Conservation (phyloP, 1,140 invertebrate species). For the Cydia amplana region DNA sequence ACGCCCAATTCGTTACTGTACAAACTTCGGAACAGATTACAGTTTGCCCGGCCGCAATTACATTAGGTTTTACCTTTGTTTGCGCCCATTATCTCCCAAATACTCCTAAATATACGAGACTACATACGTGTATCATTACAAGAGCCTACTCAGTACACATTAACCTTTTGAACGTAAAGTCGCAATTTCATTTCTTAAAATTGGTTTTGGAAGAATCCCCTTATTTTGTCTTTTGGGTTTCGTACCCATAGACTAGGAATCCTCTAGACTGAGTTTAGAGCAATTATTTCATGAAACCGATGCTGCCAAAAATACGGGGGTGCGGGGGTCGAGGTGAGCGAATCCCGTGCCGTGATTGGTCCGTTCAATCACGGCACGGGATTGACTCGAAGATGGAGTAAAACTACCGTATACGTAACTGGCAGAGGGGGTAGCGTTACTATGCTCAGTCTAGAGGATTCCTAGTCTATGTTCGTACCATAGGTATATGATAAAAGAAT, state of each 20-base stretch:
- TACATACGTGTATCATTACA: not conserved
- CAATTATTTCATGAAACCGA: too few species aligned
- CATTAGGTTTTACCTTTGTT: constrained; percentile 3
- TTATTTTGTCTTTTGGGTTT: not conserved
- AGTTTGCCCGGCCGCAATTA: not conserved
- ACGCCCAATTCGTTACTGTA: not conserved
- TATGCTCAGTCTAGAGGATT: too few species aligned
- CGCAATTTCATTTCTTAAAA: not conserved
- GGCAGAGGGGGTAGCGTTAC: too few species aligned
- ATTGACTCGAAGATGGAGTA: too few species aligned
- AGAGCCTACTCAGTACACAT: not conserved
- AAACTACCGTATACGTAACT: too few species aligned
- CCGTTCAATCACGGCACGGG: too few species aligned
- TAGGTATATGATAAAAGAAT: too few species aligned
- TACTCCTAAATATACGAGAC: not conserved
- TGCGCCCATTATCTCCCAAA: constrained; percentile 3
- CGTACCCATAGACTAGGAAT: not conserved
- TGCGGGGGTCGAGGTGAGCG: too few species aligned
- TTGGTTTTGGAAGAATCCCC: not conserved
- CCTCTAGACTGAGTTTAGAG: too few species aligned
- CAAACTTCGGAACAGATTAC: constrained; percentile 2
- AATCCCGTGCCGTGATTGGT: too few species aligned
- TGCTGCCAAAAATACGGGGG: too few species aligned
- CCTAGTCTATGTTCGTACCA: too few species aligned
- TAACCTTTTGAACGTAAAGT: not conserved